Percentiles rank a stretch among this genome's conserved stretches.
These are phyloP conservation scores for Trididemnum nubilum DNA, from an alignment of 23 tunicate species.

Conservation along the genomic window DNA sequence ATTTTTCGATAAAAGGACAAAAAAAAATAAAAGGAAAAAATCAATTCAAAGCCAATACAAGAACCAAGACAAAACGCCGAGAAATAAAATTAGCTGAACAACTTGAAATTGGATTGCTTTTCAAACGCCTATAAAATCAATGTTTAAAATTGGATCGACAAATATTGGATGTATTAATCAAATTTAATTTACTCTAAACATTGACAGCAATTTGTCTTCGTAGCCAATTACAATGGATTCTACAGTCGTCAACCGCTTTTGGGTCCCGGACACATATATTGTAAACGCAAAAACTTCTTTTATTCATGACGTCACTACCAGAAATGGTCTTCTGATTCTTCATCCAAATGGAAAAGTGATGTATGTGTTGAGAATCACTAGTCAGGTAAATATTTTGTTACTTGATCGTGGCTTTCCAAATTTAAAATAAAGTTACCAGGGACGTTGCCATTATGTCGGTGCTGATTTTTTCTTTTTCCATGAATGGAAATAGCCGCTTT, in stretches of 20 bases:
- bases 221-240: slow-evolving; percentile 61
- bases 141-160: no score
- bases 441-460: no score
- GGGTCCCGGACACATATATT: slow-evolving; percentile 71
- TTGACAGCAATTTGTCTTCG: slow-evolving; percentile 2
- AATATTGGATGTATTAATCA: no score
- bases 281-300: slow-evolving; percentile 62
- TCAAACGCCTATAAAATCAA: no score
- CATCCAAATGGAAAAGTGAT: slow-evolving; percentile 56
- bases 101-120: no score
- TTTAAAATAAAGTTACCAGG: neutral
- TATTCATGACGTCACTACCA: slow-evolving; percentile 73
- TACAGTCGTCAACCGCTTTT: slow-evolving; percentile 45
- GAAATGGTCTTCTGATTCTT: slow-evolving; percentile 47
- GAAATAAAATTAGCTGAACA: no score
- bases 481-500: no score
- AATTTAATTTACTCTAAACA: neutral
- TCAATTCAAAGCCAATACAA: no score
- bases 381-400: slow-evolving; percentile 29
- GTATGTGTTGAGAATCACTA: slow-evolving; percentile 55
- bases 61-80: no score
- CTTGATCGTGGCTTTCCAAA: neutral
- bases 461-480: no score
- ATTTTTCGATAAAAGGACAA: no score
- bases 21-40: no score